These are phyloP conservation scores for Tympanoctomys barrerae DNA, from an alignment of 2,797 vertebrate species.

Conservation along the genomic window DNA sequence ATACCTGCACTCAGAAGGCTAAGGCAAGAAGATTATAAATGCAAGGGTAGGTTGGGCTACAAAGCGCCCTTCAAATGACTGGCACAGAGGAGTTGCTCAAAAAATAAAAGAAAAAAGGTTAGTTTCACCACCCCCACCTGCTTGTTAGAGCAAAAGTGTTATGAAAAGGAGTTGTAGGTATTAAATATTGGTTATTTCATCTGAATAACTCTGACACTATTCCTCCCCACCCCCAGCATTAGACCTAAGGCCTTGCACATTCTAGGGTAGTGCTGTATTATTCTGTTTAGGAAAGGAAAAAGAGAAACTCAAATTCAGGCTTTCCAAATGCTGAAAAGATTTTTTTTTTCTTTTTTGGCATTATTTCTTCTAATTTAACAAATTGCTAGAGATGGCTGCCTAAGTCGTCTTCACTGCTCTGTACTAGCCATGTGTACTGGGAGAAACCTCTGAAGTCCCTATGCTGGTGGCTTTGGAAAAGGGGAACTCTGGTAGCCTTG, in stretches of 20 bases:
- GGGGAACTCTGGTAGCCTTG: background rate
- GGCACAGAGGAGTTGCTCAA: background rate
- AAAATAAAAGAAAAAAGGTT: background rate
- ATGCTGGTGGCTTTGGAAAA: background rate
- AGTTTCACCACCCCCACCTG: background rate
- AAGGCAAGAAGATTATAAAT: background rate
- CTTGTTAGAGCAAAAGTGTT: background rate
- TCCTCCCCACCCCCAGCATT: background rate
- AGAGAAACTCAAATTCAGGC: background rate
- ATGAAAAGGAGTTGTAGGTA: background rate
- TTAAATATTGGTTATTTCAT: background rate
- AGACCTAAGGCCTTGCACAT: background rate
- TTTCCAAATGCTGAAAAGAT: background rate
- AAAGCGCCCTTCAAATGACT: background rate
- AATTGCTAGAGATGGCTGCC: background rate
- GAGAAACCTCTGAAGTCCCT: background rate
- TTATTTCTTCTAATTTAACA: background rate
- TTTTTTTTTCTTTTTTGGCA: background rate
- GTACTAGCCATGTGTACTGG: background rate
- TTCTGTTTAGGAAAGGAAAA: background rate
- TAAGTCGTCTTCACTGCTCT: background rate
- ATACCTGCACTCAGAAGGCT: background rate
- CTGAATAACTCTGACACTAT: background rate
- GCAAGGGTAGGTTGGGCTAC: background rate
- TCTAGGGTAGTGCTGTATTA: background rate